Evolutionary conservation across 2,113 vertebrate genomes (phyloP), one percentile per base, ranked within the genome.

Genomic region (Podiceps cristatus): DNA sequence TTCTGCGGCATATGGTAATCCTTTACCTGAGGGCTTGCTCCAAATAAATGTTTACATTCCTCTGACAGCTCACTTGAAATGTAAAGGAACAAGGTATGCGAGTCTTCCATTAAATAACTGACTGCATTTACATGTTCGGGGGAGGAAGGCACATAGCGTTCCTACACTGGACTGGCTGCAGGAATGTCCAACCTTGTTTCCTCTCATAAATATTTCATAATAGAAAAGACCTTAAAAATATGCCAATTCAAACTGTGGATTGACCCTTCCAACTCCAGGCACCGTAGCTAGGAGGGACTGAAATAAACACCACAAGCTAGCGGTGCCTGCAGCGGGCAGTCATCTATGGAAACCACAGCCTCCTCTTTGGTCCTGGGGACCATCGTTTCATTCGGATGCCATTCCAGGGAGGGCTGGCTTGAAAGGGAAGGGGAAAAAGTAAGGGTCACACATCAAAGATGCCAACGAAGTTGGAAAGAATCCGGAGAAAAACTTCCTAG

Each of bases 191-290:
- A 95, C 94, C 96, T 98, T 96, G 98, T 97, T 98, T 98, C 98
- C 98, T 98, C 96, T 98, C 97, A 98, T 98, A 98, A 98, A 98
- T 98, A 98, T 97, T 98, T 98, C 97, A 98, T 97, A 97, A 98
- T 97, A 98, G 96, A 96, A 97, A 96, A 89, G 88, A 62, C 97
- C 97, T 98, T 97, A 97, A 96, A 98, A 98, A 97, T 94, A 96
- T 66, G 97, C 97, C 98, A 98, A 87, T 96, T 94, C 95, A 98
- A 98, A 98, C 95, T 93, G 58, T 0, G 13, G 86, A 80, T 90
- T 96, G 97, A 98, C 96, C 96, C 97, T 98, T 97, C 94, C 88
- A 90, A 64, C 64, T 94, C 84, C 96, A 97, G 97, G 92, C 93
- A 94, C 67, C 22, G 18, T 93, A 93, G 67, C 90, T 80, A 68